These are phyloP conservation scores for Leucopsar rothschildi DNA, from an alignment of 2,113 vertebrate genomes.

Conservation along the genomic window DNA sequence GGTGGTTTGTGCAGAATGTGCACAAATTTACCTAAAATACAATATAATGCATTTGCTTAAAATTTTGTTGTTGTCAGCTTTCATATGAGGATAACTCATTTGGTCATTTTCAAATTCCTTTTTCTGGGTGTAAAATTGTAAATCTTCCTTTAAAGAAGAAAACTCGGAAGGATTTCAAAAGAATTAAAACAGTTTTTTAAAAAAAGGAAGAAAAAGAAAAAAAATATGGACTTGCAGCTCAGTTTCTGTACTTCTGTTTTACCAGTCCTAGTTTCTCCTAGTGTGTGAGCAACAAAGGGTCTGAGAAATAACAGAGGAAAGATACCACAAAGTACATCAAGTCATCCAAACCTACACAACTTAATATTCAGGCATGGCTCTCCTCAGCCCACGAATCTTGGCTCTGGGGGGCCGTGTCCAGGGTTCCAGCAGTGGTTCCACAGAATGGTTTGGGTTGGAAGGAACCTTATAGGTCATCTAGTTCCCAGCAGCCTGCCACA, in stretches of 20 bases:
- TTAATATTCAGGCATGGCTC: neutral
- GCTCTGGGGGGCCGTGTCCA: accelerated
- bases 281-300: neutral
- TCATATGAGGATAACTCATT: neutral
- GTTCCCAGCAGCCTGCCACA: neutral
- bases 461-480: neutral
- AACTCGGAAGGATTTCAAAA: neutral
- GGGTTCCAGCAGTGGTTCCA: neutral
- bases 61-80: neutral
- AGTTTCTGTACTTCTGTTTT: neutral
- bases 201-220: accelerated
- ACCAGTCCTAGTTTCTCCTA: neutral
- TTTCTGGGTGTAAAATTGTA: neutral
- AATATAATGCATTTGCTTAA: neutral
- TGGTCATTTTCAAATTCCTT: neutral
- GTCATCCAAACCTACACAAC: neutral
- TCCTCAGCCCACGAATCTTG: accelerated
- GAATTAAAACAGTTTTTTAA: neutral
- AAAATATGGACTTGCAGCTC: neutral
- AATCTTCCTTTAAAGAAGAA: neutral
- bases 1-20: neutral
- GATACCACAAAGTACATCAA: neutral
- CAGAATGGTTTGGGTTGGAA: neutral
- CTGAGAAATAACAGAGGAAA: neutral
- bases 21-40: neutral